Evolutionary conservation across 2,797 vertebrate species (phyloP), one percentile per base, ranked within the genome.

Genomic region (Cossypha caffra): DNA sequence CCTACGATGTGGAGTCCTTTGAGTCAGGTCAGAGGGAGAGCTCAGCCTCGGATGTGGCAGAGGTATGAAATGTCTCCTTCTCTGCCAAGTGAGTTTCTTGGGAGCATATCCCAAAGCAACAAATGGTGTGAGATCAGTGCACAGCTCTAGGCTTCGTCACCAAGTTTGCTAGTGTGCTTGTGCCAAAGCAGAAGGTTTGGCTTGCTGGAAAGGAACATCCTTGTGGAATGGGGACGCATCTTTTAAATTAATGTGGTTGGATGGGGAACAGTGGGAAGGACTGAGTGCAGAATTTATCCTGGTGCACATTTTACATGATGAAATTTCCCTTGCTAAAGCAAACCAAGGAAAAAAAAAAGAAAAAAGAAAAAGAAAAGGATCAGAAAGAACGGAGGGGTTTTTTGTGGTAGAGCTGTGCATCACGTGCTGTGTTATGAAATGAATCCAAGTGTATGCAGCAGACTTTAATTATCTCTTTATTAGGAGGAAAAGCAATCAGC

Each of bases 381-480:
- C 48, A 37, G 47, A 66, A 35, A 67, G 67, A 94, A 75, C 9
- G 16, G 71, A 51, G 18, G 1, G 1, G 23, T 73, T 51, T 81
- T 84, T 72, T 75, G 54, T 77, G 61, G 58, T 58, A 55, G 50
- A 85, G n/a, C 55, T 51, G 54, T 66, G 50, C 51, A 84, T 90
- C 77, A 87, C 3, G 16, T 91, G 71, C 74, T 94, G 38, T 54
- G 69, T 67, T 94, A 86, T 77, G 61, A 93, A 96, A 94, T 74
- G 13, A 75, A 86, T 92, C 64, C 55, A 66, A 62, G 81, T 40
- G 14, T 59, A 76, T 64, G 62, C 73, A 96, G 69, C 75, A 95
- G 88, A 75, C 61, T 91, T 85, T 51, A 94, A 89, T 92, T 95
- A 88, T 45, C 72, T 54, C 91, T 84, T 91, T 62, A 38, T 68